These are phyloP conservation scores for Apotomis turbidana DNA, from an alignment of 2,888 invertebrate genomes.

Conservation along the genomic window DNA sequence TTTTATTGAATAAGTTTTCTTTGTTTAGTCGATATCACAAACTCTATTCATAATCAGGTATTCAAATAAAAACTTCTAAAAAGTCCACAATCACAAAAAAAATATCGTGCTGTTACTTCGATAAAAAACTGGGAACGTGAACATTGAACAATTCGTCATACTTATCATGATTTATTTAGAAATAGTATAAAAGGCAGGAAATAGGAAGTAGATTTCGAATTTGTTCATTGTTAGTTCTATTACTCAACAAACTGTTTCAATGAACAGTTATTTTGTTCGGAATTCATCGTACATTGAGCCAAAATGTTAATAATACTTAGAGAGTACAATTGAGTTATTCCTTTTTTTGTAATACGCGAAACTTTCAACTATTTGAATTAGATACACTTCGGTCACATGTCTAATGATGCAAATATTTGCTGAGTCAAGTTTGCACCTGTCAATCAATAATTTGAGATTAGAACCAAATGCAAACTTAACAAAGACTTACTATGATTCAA, in stretches of 20 bases:
- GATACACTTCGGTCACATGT: too few relatives aligned
- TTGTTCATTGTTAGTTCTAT: slow-evolving; percentile 27
- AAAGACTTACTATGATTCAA: too few relatives aligned
- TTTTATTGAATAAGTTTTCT: slow-evolving; percentile 81
- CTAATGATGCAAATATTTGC: too few relatives aligned
- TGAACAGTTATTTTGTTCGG: slow-evolving; percentile 5
- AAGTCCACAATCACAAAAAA: slow-evolving; percentile 52
- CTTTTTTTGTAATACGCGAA: slow-evolving; percentile 2
- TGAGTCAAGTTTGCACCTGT: too few relatives aligned
- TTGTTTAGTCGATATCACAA: slow-evolving; percentile 74
- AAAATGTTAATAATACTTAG: slow-evolving; percentile 3
- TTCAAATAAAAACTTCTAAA: slow-evolving; percentile 77
- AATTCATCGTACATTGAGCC: slow-evolving; percentile 16
- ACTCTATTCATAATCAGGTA: slow-evolving; percentile 74
- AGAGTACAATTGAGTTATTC: slow-evolving; percentile 10
- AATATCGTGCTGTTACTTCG: slow-evolving; percentile 26
- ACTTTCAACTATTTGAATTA: too few relatives aligned
- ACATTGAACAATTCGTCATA: slow-evolving; percentile 25
- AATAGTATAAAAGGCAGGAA: slow-evolving; percentile 66
- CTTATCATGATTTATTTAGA: slow-evolving; percentile 26
- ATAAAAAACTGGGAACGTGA: slow-evolving; percentile 25
- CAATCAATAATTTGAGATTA: too few relatives aligned
- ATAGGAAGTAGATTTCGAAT: slow-evolving; percentile 61
- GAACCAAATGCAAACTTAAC: too few relatives aligned
- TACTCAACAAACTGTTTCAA: slow-evolving; percentile 23